These are phyloP conservation scores for Hypanus sabinus DNA, from an alignment of 2,113 vertebrate genomes.

Conservation along the genomic window DNA sequence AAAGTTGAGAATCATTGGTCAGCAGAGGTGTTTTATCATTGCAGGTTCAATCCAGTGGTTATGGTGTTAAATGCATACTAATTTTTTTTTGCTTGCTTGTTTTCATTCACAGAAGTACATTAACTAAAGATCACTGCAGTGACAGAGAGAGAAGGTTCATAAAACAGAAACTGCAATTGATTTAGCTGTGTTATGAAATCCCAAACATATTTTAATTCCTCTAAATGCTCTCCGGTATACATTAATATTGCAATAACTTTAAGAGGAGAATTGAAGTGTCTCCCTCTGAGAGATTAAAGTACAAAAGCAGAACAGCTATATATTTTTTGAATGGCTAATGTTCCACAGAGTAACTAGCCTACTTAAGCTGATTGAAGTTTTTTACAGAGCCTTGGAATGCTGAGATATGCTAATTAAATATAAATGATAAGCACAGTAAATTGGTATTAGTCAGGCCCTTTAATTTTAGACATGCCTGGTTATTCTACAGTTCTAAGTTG, in stretches of 20 bases:
- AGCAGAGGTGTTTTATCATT: background rate
- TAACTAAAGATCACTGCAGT: too few species aligned
- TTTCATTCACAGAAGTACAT: background rate
- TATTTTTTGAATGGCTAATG: background rate
- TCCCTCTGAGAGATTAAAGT: background rate
- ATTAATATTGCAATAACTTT: conserved; percentile 18
- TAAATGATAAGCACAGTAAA: background rate
- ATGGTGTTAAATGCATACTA: background rate
- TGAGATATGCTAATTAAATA: background rate
- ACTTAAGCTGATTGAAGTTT: conserved; percentile 10
- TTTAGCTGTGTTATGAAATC: background rate
- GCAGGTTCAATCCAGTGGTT: background rate
- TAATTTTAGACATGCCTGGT: background rate
- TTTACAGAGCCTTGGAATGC: background rate
- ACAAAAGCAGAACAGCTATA: background rate
- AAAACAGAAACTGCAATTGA: background rate
- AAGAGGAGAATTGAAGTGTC: background rate
- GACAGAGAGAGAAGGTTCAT: background rate
- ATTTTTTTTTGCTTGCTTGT: background rate
- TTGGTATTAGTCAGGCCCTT: background rate
- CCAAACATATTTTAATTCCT: background rate
- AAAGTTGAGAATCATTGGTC: background rate
- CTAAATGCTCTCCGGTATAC: background rate
- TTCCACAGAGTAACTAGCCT: background rate
- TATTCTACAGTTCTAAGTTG: background rate